These are phyloP conservation scores for Neoaliturus tenellus DNA, from an alignment of 2,888 invertebrate genomes.

Conservation along the genomic window DNA sequence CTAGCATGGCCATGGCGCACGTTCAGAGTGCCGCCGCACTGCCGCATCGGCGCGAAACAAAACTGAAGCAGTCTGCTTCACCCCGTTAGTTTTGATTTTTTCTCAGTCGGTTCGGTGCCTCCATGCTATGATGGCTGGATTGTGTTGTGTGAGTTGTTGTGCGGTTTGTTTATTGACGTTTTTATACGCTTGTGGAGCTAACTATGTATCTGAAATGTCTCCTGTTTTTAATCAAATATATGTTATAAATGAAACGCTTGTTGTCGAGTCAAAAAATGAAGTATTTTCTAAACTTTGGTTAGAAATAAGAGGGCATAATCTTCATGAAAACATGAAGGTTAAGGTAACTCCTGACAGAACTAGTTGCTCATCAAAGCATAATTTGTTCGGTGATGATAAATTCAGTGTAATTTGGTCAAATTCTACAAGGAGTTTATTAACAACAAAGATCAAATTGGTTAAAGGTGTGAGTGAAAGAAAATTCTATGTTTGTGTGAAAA, in stretches of 20 bases:
- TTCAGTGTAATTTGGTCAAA: slow-evolving; percentile 61
- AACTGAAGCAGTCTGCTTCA: background rate
- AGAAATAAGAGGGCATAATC: slow-evolving; percentile 62
- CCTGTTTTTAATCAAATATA: slow-evolving; percentile 62
- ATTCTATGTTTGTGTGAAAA: slow-evolving; percentile 54
- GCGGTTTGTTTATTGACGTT: slow-evolving; percentile 54
- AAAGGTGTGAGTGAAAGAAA: slow-evolving; percentile 36
- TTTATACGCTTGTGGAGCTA: slow-evolving; percentile 55
- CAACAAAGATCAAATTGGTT: slow-evolving; percentile 59
- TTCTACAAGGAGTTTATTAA: slow-evolving; percentile 61
- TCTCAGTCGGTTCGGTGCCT: slow-evolving; percentile 21
- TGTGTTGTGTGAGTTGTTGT: background rate
- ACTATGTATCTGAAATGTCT: slow-evolving; percentile 14
- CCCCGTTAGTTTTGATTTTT: background rate
- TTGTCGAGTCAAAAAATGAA: slow-evolving; percentile 59
- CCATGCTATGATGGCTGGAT: slow-evolving; percentile 9
- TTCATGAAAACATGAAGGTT: slow-evolving; percentile 61
- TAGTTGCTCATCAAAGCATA: slow-evolving; percentile 59
- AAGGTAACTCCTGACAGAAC: slow-evolving; percentile 60
- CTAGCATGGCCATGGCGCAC: background rate
- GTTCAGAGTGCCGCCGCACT: slow-evolving; percentile 3
- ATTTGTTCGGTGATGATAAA: slow-evolving; percentile 53
- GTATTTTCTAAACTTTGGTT: slow-evolving; percentile 61
- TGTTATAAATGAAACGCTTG: slow-evolving; percentile 62
- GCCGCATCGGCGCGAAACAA: slow-evolving; percentile 1